These are phyloP conservation scores for Pseudomyrmex pallidus DNA, from an alignment of 1,140 invertebrate genomes.

Conservation along the genomic window DNA sequence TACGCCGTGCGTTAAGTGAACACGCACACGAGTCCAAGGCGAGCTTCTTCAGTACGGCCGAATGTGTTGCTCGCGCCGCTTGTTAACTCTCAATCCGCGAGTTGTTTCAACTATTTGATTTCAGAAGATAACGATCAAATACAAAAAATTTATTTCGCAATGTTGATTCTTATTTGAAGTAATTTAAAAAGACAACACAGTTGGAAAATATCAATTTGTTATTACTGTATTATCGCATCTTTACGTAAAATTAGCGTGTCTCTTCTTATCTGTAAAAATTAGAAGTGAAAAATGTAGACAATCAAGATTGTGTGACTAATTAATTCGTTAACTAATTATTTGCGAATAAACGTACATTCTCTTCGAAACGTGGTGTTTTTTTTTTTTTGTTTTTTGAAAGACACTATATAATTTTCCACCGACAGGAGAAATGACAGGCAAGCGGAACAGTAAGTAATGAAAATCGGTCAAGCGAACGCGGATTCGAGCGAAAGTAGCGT, in stretches of 20 bases:
- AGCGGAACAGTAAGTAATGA: not conserved
- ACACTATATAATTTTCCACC: not conserved
- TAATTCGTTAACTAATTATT: not conserved
- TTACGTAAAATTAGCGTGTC: too few relatives aligned
- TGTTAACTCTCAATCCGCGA: constrained; percentile 8
- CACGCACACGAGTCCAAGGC: constrained; percentile 67
- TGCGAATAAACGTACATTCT: not conserved
- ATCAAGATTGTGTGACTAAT: not conserved
- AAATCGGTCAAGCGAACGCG: constrained; percentile 4
- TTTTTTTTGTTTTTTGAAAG: not conserved
- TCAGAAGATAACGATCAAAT: not conserved
- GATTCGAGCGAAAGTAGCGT: constrained; percentile 1
- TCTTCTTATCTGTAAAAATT: too few relatives aligned
- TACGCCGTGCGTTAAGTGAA: constrained; percentile 58
- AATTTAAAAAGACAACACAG: not conserved
- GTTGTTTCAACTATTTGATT: not conserved
- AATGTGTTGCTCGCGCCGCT: constrained; percentile 22
- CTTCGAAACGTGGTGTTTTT: not conserved
- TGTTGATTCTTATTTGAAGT: not conserved
- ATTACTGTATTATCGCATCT: too few relatives aligned
- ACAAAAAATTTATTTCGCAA: not conserved
- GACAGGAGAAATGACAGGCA: not conserved
- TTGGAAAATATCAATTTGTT: not conserved
- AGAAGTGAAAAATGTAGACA: not conserved
- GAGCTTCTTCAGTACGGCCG: constrained; percentile 68